Base-by-base conservation (phyloP, 2,888 invertebrate species). In the Gari tellinella region DNA sequence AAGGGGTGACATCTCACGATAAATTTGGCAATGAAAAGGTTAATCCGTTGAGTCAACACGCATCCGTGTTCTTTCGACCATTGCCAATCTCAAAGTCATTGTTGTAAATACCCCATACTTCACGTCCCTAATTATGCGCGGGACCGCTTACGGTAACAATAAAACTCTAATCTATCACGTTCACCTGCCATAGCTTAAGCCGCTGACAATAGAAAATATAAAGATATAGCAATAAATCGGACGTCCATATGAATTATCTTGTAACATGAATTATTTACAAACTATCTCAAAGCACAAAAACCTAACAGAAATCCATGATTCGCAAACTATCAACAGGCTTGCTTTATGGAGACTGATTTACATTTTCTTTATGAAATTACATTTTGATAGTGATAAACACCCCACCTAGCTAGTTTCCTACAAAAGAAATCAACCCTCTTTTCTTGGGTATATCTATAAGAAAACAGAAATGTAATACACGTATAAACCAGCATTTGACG, bases 161-260 rank as follows among this genome's bases (percentile, higher is more conserved):
- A 51, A 51, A 51, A 51, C 2, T 51, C 26, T 25, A 51, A 51
- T 51, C 51, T 14, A 31, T 51, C 51, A 51, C 25, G 51, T 51
- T 26, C 25, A 51, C 51, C 17, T 51, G 51, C 25, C 51, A 51
- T n/a, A 2, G 51, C 51, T 51, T 51, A 51, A 26, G n/a, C 3
- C 26, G 10, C 14, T 19, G 15, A 51, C 26, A 51, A 51, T 17
- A 51, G 17, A 26, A 51, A 51, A 23, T 26, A 51, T 51, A 51
- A 51, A 51, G 51, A 51, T 26, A 26, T 7, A 14, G 31, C 14
- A 5, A 23, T 25, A 19, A 51, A 25, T 10, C 26, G 12, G 26
- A 19, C 23, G 51, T 51, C 25, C 25, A 51, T 51, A 51, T 51
- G 51, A 51, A 51, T 51, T 51, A 51, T 51, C 26, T 26, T 15